Conservation (phyloP, 2,113 vertebrate species). For the Hipposideros armiger region DNA sequence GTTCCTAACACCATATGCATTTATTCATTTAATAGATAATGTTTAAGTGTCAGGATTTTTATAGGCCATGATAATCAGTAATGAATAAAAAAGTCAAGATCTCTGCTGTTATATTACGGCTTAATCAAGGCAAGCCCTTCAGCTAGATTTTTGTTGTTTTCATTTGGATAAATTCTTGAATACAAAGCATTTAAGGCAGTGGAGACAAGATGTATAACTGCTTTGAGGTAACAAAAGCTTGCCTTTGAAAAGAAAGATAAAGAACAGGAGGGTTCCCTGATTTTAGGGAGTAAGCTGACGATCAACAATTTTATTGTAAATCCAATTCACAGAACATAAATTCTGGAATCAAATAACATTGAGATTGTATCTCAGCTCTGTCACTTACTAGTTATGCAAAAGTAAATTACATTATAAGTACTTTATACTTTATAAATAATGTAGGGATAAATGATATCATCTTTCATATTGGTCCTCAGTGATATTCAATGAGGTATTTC, state of each 20-base stretch:
- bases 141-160: background rate
- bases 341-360: background rate
- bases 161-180: background rate
- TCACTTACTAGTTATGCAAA: background rate
- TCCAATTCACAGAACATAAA: background rate
- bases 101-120: background rate
- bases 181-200: background rate
- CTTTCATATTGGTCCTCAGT: background rate
- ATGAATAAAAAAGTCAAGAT: background rate
- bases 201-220: background rate
- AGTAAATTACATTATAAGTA: background rate
- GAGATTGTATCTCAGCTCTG: background rate
- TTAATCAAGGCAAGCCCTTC: background rate
- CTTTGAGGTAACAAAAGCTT: background rate
- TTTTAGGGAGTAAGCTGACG: background rate
- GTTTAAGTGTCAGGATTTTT: background rate
- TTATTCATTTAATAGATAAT: background rate
- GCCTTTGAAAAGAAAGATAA: background rate
- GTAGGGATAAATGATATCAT: background rate
- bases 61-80: background rate
- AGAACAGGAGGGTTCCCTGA: background rate
- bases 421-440: background rate
- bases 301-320: background rate
- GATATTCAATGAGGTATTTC: background rate
- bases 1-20: background rate